Evolutionary conservation across 2,797 vertebrate genomes (phyloP), one percentile per base, ranked within the genome.

Genomic region (Myripristis jacobus): DNA sequence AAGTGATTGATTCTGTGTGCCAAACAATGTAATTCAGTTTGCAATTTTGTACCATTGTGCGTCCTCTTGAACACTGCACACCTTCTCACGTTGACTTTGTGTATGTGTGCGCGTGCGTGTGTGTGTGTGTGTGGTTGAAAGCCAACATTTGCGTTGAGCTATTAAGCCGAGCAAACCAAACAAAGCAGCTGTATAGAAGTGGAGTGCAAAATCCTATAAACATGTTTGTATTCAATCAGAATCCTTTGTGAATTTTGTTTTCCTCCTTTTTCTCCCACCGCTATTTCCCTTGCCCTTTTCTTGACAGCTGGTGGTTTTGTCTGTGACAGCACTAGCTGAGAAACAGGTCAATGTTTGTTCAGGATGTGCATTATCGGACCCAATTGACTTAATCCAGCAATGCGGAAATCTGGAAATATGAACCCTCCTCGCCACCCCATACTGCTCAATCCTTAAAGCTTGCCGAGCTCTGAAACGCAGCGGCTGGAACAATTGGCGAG

Each of bases 341-440:
- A 66, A 75, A 70, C 83, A 71, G 88, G 87, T 88, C 86, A 85
- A 21, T 70, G 75, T 87, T 75, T 60, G 77, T 62, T 74, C 63
- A 44, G 72, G 72, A 84, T 80, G 77, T 80, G 66, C 56, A 81
- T 79, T 85, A 86, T 85, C 70, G 11, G 73, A 85, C 73, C 78
- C 82, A 91, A 87, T 81, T 89, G 83, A 90, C 81, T 87, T 81
- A 88, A 91, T 86, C 82, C 85, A 87, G 68, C 70, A 75, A 87
- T 38, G 85, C 64, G 31, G 76, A 90, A 88, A 90, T 77, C 82
- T 73, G 76, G 78, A 86, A 84, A 80, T 81, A 58, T 80, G 76
- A 86, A 54, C 67, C 80, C 54, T 52, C 18, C 58, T 63, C 21
- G 66, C 63, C 56, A 41, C 60, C 72, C 46, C 50, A 10, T 44